Base-by-base conservation (phyloP, 2,888 invertebrate species). In the Ellobium chinense region DNA sequence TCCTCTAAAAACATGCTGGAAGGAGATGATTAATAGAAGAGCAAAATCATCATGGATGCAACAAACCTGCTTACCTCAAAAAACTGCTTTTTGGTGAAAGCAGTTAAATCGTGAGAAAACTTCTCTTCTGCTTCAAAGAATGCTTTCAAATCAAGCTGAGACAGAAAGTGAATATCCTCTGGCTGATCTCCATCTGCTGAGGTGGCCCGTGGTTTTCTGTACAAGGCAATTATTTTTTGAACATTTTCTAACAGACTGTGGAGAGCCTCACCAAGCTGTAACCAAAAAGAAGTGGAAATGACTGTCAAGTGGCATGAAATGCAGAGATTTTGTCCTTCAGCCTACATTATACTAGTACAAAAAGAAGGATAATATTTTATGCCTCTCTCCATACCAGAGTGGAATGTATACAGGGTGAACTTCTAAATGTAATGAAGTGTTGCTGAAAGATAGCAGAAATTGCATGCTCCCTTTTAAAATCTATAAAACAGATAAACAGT, bases 61-160 rank as follows among this genome's bases (percentile, higher is more conserved):
- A 66, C 12, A 4, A 14, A n/a, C n/a, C n/a, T n/a, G n/a, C 36
- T 62, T 77, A 92, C 92, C 89, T 91, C 88, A 85, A 91, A 91
- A 83, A 91, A 91, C 75, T 88, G 90, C 81, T 90, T 91, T 82
- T 89, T 91, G n/a, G 91, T 91, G 79, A 87, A 92, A 21, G 83
- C 78, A 37, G 90, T 90, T 5, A 92, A 84, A 76, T 91, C 89
- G 62, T 86, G 86, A 0, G 89, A 87, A 82, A 87, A 92, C 68
- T 85, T 88, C 70, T 91, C 89, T 80, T 92, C 92, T 27, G 84
- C 84, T 60, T 82, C 81, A 60, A 87, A 84, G 60, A 88, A 89
- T 27, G 86, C 85, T 54, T 85, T 86, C 7, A 90, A 81, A 24
- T 86, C 82, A 9, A 87, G 70, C 78, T 90, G 90, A 1, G 91